phyloP scores from a whole-genome alignment of 2,888 invertebrate species.

The Eilema caniola region DNA sequence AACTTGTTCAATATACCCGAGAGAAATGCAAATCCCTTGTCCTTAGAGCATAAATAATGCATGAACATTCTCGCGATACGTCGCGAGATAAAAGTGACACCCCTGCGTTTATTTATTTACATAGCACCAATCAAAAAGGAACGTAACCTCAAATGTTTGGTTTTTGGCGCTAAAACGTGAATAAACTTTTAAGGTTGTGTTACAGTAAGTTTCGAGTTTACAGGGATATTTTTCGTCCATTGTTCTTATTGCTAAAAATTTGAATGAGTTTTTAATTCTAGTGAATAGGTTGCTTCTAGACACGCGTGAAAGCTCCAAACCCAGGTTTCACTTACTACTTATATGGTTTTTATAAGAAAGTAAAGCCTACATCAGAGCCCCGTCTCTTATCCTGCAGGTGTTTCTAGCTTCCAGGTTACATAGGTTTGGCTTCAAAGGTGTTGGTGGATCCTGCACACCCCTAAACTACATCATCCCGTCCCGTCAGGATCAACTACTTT shows the following conservation, averaged over 20 bases:
- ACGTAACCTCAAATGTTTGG: conserved; percentile 15
- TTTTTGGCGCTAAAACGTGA: conserved; percentile 5
- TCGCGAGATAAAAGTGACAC: conserved; percentile 47
- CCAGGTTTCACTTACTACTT: too few species aligned
- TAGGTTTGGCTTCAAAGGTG: too few species aligned
- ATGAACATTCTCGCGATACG: conserved; percentile 55
- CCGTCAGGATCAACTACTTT: too few species aligned
- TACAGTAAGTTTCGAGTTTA: not conserved
- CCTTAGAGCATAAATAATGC: conserved; percentile 75
- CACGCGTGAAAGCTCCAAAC: too few species aligned
- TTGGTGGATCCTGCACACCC: too few species aligned
- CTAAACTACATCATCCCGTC: too few species aligned
- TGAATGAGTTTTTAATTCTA: not conserved
- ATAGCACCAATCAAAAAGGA: conserved; percentile 34
- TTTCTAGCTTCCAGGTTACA: too few species aligned
- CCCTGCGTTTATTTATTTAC: conserved; percentile 47
- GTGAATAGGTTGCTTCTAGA: not conserved
- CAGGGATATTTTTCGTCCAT: not conserved
- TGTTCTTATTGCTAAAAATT: not conserved
- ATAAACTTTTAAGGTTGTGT: conserved; percentile 1
- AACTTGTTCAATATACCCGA: conserved; percentile 77
- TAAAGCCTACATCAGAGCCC: too few species aligned
- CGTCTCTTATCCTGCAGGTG: too few species aligned
- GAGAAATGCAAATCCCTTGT: conserved; percentile 74
- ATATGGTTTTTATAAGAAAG: too few species aligned